phyloP scores from a whole-genome alignment of 2,888 invertebrate species.

The Synergus itoensis region DNA sequence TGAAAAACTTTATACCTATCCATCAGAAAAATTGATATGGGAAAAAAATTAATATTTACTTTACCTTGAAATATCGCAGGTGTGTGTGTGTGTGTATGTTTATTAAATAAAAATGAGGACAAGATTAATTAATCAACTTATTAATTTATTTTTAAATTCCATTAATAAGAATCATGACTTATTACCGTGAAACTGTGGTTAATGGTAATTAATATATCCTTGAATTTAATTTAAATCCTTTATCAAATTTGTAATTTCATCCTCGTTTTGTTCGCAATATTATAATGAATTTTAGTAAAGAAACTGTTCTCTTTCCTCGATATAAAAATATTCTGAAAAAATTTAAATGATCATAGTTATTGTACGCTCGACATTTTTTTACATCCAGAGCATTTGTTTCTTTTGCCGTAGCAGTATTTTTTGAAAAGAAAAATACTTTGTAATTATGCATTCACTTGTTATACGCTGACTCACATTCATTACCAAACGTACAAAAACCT shows the following conservation, averaged over 20 bases:
- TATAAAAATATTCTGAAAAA: not conserved
- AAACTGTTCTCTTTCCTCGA: not conserved
- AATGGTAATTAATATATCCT: not conserved
- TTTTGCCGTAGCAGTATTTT: not conserved
- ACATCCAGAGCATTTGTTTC: not conserved
- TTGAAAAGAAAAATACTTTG: not conserved
- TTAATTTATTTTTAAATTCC: not conserved
- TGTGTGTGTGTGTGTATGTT: too few relatives aligned
- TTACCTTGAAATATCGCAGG: not conserved
- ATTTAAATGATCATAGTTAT: not conserved
- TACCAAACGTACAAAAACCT: conserved; percentile 20
- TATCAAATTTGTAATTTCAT: too few relatives aligned
- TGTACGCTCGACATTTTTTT: not conserved
- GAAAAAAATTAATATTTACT: not conserved
- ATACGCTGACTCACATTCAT: conserved; percentile 5
- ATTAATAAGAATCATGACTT: not conserved
- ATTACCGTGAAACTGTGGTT: not conserved
- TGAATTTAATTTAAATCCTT: not conserved
- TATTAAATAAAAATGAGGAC: not conserved
- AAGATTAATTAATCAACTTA: not conserved
- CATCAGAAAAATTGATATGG: not conserved
- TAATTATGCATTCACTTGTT: not conserved
- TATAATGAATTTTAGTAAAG: too few relatives aligned
- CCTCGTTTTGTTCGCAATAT: too few relatives aligned
- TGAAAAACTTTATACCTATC: not conserved